Evolutionary conservation across 1,140 invertebrate species (phyloP).

Genomic region (Macrocentrus cingulum): DNA sequence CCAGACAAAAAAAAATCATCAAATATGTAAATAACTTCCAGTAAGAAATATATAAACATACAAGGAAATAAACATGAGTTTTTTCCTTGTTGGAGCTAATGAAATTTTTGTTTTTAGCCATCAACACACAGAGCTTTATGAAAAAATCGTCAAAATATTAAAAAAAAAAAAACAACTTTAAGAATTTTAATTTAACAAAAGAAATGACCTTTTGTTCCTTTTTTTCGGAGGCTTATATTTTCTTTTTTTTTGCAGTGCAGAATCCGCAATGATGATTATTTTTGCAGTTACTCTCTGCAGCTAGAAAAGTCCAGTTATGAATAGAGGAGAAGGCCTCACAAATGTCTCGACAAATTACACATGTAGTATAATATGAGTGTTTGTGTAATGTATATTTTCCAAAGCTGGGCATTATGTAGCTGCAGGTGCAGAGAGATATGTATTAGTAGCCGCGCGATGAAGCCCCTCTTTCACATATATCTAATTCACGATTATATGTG

Average conservation of each 20-base stretch:
- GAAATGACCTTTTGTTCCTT: too few species aligned
- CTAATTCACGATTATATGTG: too few species aligned
- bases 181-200: too few species aligned
- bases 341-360: background rate
- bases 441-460: too few species aligned
- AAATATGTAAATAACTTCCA: conserved; percentile 2
- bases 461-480: too few species aligned
- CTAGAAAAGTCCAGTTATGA: conserved; percentile 8
- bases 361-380: background rate
- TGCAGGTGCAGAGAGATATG: conserved; percentile 9
- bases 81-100: too few species aligned
- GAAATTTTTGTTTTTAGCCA: too few species aligned
- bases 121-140: too few species aligned
- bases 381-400: background rate
- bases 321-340: background rate
- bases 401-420: background rate
- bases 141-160: too few species aligned
- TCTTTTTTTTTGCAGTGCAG: background rate
- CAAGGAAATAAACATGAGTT: background rate
- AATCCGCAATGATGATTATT: background rate
- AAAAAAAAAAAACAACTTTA: too few species aligned
- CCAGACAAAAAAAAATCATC: background rate
- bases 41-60: background rate
- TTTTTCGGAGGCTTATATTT: too few species aligned
- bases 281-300: background rate